These are phyloP conservation scores for Willowsia nigromaculata DNA, from an alignment of 2,888 invertebrate genomes.

Conservation along the genomic window DNA sequence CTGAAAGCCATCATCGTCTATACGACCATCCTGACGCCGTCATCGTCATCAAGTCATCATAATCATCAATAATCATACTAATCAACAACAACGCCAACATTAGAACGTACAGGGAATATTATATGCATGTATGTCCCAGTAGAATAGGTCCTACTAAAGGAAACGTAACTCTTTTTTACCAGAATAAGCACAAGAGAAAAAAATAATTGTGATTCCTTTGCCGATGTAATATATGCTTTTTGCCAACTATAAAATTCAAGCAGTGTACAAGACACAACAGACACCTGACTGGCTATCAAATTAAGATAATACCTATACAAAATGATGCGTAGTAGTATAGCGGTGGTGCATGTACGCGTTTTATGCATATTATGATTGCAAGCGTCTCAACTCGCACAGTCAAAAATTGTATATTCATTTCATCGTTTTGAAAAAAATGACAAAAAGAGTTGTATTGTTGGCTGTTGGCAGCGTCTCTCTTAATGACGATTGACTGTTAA, in stretches of 20 bases:
- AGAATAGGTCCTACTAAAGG: conserved; percentile 5
- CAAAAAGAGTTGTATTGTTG: conserved; percentile 35
- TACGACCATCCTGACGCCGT: conserved; percentile 63
- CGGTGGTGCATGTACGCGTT: not conserved
- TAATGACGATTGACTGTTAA: conserved; percentile 16
- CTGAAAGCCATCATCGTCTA: conserved; percentile 54
- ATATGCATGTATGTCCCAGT: conserved; percentile 59
- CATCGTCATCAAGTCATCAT: conserved; percentile 66
- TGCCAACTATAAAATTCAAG: conserved; percentile 30
- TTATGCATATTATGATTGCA: not conserved
- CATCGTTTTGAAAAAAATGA: conserved; percentile 22
- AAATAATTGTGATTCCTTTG: conserved; percentile 8
- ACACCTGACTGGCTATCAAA: conserved; percentile 58
- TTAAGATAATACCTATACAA: conserved; percentile 52
- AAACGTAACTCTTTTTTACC: conserved; percentile 5
- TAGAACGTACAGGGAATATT: conserved; percentile 17
- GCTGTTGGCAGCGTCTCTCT: not conserved
- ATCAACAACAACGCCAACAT: conserved; percentile 58
- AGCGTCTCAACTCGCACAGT: conserved; percentile 36
- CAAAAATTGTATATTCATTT: conserved; percentile 12
- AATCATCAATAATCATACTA: conserved; percentile 70
- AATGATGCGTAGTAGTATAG: not conserved
- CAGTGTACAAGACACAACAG: not conserved
- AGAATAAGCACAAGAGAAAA: conserved; percentile 11
- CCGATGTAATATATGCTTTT: conserved; percentile 39